phyloP scores from a whole-genome alignment of 1,140 invertebrate species.

The Steinernema feltiae region DNA sequence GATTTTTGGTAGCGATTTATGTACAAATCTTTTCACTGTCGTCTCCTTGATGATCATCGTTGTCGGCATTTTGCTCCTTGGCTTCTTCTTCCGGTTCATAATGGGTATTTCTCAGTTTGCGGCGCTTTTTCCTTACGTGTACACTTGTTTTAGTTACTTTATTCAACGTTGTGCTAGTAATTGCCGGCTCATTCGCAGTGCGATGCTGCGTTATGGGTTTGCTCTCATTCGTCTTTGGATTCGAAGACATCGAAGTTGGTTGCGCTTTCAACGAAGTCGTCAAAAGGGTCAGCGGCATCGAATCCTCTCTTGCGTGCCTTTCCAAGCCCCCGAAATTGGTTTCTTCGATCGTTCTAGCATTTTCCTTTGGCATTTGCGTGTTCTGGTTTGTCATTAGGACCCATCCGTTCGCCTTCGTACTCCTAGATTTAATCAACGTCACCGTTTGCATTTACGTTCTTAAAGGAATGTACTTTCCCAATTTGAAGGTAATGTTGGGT shows the following conservation, averaged over 20 bases:
- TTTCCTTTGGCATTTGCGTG: conserved; percentile 28
- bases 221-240: conserved; percentile 25
- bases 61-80: conserved; percentile 43
- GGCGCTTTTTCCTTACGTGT: background rate
- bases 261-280: background rate
- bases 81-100: conserved; percentile 48
- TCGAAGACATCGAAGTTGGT: conserved; percentile 9
- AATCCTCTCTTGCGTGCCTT: background rate
- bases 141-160: conserved; percentile 40
- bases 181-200: conserved; percentile 41
- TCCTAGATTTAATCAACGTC: conserved; percentile 50
- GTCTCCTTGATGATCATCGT: conserved; percentile 36
- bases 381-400: conserved; percentile 41
- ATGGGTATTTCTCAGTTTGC: conserved; percentile 45
- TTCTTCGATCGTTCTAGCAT: background rate
- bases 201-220: conserved; percentile 40
- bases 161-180: conserved; percentile 48
- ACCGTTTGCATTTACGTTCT: conserved; percentile 45
- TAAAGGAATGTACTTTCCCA: conserved; percentile 41
- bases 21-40: conserved; percentile 31
- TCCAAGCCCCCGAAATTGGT: background rate
- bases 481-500: conserved; percentile 34
- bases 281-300: background rate
- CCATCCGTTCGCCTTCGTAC: conserved; percentile 43
- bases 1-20: conserved; percentile 17